These are phyloP conservation scores for Campylorhamphus procurvoides DNA, from an alignment of 2,113 vertebrate species.

Conservation along the genomic window DNA sequence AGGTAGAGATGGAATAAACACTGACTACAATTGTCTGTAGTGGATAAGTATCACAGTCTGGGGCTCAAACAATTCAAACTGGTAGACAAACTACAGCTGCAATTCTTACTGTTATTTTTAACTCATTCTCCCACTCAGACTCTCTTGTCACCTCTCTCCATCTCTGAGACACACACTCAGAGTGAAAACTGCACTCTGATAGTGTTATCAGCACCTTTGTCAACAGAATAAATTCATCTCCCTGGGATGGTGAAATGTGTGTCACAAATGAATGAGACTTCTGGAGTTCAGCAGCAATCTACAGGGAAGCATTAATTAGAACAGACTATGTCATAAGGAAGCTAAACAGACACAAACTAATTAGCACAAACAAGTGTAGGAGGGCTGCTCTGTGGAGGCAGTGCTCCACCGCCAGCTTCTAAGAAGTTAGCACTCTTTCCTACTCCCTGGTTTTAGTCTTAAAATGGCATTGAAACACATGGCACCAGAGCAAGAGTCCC, in stretches of 20 bases:
- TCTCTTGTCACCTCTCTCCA: not conserved
- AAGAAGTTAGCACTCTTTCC: not conserved
- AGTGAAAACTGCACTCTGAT: not conserved
- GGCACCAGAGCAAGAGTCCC: not conserved
- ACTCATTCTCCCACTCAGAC: not conserved
- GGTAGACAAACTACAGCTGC: not conserved
- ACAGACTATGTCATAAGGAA: slow-evolving; percentile 35
- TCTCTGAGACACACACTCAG: not conserved
- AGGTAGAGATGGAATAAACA: not conserved
- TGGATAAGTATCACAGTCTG: not conserved
- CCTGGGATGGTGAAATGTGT: slow-evolving; percentile 7
- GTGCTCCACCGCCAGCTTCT: not conserved
- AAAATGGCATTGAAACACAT: slow-evolving; percentile 27
- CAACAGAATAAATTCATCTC: slow-evolving; percentile 45
- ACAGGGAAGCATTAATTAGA: slow-evolving; percentile 55
- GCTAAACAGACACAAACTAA: slow-evolving; percentile 45
- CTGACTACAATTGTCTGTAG: not conserved
- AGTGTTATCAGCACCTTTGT: slow-evolving; percentile 12
- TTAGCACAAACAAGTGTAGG: slow-evolving; percentile 21
- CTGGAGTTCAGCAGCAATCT: slow-evolving; percentile 46
- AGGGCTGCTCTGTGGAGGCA: not conserved
- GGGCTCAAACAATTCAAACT: not conserved
- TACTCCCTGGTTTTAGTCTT: not conserved
- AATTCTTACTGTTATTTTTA: not conserved
- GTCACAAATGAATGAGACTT: slow-evolving; percentile 57